Evolutionary conservation across 2,888 invertebrate species (phyloP).

Genomic region (Celastrina argiolus): DNA sequence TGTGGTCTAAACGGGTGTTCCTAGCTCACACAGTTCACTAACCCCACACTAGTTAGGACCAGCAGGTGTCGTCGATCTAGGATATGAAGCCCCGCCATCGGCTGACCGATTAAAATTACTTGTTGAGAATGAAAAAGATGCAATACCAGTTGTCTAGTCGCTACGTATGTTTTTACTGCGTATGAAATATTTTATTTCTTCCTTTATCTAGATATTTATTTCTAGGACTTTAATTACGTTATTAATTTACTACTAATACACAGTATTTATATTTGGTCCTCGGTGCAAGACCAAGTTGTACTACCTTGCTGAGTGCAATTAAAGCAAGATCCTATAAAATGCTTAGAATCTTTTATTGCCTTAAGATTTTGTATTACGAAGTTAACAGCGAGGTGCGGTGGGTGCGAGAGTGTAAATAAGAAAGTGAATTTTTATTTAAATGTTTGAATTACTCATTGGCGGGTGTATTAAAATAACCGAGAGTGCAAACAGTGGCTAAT

Average conservation of each 20-base stretch:
- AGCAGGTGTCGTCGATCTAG: slow-evolving; percentile 33
- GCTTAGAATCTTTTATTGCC: not conserved
- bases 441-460: slow-evolving; percentile 23
- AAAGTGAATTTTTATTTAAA: slow-evolving; percentile 12
- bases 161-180: not conserved
- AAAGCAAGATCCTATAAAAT: not conserved
- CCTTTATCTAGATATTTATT: not conserved
- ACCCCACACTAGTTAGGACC: slow-evolving; percentile 31
- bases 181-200: not conserved
- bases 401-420: slow-evolving; percentile 2
- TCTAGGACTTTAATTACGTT: not conserved
- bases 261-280: not conserved
- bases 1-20: slow-evolving; percentile 19
- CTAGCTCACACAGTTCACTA: slow-evolving; percentile 28
- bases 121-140: slow-evolving; percentile 15
- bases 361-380: not conserved
- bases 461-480: slow-evolving; percentile 32
- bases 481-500: slow-evolving; percentile 31
- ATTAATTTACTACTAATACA: not conserved
- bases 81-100: slow-evolving; percentile 29
- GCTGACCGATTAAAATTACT: slow-evolving; percentile 19
- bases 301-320: no score
- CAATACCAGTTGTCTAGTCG: not conserved
- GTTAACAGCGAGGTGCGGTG: not conserved
- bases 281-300: no score